Evolutionary conservation across 1,140 invertebrate genomes (phyloP), one percentile per base, ranked within the genome.

Genomic region (Drosophila ficusphila): DNA sequence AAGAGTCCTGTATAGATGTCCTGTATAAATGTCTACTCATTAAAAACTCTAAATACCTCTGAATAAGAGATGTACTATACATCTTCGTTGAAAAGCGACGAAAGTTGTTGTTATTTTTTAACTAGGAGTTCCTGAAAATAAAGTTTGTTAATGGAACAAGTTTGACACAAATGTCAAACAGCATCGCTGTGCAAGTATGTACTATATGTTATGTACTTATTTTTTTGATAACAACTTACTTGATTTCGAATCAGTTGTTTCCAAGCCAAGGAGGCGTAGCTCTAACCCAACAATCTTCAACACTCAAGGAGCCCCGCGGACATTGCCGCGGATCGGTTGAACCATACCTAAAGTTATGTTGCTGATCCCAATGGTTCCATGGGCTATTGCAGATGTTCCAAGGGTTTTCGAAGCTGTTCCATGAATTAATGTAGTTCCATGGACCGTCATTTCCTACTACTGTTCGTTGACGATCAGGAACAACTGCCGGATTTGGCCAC

Each of bases 41-140:
- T 23, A 25, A 44, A 44, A 44, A 44, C 21, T 44, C 41, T 23
- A 44, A 44, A 44, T 44, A 44, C 41, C 41, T 44, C 16, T 16
- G 9, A 38, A 16, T 16, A 38, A 7, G 34, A 7, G 16, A 0
- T 38, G 34, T 38, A 16, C 14, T 38, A 5, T n/a, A n/a, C n/a
- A 29, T 29, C 27, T 29, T 3, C 9, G 25, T 7, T 27, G 25
- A 27, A 27, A n/a, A n/a, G n/a, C n/a, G n/a, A n/a, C n/a, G n/a
- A n/a, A n/a, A n/a, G n/a, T n/a, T n/a, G n/a, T n/a, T n/a, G n/a
- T n/a, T n/a, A n/a, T 8, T 27, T 27, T 27, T 27, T 27, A 8
- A 9, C 6, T 8, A 29, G 8, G 9, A 39, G 9, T 18, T 21
- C 19, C 41, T 44, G 41, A 25, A 44, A 25, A 25, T 8, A 44